Conservation (phyloP, 2,888 invertebrate species). For the Temnothorax rugatulus region DNA sequence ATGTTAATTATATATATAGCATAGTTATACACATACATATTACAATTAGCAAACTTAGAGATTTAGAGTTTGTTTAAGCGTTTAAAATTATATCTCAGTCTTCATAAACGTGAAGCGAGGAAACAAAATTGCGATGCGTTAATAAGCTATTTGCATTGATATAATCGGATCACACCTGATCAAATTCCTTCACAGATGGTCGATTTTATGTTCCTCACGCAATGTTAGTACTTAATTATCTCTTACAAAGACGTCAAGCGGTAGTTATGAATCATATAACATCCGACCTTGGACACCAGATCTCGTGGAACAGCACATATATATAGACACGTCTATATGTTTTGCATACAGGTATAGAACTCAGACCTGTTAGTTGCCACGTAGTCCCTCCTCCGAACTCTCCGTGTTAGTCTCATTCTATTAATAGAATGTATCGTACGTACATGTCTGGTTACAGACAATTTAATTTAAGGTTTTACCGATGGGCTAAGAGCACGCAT, state of each 20-base stretch:
- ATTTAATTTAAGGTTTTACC: slow-evolving; percentile 19
- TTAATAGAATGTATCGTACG: slow-evolving; percentile 71
- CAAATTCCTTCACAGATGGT: slow-evolving; percentile 43
- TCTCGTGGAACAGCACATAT: slow-evolving; percentile 27
- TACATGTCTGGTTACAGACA: slow-evolving; percentile 75
- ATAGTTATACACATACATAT: too few relatives aligned
- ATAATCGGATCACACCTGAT: slow-evolving; percentile 19
- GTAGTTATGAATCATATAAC: slow-evolving; percentile 43
- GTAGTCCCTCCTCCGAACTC: slow-evolving; percentile 49
- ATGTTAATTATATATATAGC: background rate
- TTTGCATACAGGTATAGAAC: slow-evolving; percentile 30
- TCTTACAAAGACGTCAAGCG: slow-evolving; percentile 27
- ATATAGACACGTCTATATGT: slow-evolving; percentile 25
- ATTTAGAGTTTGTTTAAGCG: background rate
- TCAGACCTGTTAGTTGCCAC: background rate
- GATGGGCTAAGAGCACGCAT: background rate
- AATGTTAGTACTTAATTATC: slow-evolving; percentile 38
- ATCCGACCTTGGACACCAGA: slow-evolving; percentile 60
- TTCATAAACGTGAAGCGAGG: background rate
- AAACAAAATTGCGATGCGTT: background rate
- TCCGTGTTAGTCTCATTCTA: slow-evolving; percentile 64
- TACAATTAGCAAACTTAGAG: background rate
- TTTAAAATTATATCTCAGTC: background rate
- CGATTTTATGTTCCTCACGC: background rate
- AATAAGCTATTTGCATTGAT: slow-evolving; percentile 7